These are phyloP conservation scores for Tenthredo livida DNA, from an alignment of 2,888 invertebrate genomes.

Conservation along the genomic window DNA sequence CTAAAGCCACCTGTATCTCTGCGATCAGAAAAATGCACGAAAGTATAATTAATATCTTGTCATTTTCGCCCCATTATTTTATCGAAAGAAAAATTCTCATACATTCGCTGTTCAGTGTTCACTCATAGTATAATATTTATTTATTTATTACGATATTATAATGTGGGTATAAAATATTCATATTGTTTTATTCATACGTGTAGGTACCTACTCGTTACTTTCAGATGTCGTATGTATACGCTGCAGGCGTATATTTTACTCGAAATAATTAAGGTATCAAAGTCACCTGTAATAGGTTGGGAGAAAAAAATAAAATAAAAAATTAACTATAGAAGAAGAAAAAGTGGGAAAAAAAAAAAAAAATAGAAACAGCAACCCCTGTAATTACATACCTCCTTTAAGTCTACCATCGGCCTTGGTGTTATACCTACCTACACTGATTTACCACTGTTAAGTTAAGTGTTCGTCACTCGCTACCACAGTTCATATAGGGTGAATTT, in stretches of 20 bases:
- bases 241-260: neutral
- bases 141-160: neutral
- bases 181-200: neutral
- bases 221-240: neutral
- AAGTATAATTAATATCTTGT: conserved; percentile 2
- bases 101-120: neutral
- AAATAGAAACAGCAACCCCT: neutral
- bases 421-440: conserved; percentile 20
- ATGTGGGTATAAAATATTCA: neutral
- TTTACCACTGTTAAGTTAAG: neutral
- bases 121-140: neutral
- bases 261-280: neutral
- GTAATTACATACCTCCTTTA: conserved; percentile 1
- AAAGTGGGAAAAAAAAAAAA: neutral
- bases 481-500: neutral
- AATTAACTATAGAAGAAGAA: neutral
- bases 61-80: neutral
- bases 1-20: conserved; percentile 32
- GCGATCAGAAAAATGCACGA: conserved; percentile 22
- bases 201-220: no score
- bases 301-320: neutral
- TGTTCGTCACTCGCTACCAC: neutral
- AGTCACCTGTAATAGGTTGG: neutral
- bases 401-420: neutral
- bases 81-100: neutral